Base-by-base conservation (phyloP, 64 coral and sea anemone species). In the Cladopsammia gracilis region DNA sequence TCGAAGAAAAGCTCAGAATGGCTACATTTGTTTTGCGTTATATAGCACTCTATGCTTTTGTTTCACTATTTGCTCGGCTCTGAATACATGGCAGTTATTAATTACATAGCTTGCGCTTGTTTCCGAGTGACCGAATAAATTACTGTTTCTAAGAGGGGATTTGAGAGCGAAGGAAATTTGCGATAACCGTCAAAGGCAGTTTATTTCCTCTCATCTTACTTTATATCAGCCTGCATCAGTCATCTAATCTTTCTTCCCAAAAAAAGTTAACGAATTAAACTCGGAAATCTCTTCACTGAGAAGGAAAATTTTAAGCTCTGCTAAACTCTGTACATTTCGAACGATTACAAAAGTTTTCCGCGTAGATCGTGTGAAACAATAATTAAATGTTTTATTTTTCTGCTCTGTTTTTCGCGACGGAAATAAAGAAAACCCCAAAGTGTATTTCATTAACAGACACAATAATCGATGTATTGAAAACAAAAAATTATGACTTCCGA, bases 61-160 rank as follows among this genome's bases (percentile, higher is more conserved):
- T 87, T 58, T 43, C n/a, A 5, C 5, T 87, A 78, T 96, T 96
- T 93, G 62, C 58, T 58, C 5, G 85, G 42, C 49, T 72, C 79
- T 96, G 86, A 91, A 93, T 90, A 73, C 83, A 83, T 86, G 84
- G 66, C 50, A 58, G 48, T 82, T 79, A 78, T 91, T 64, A 83
- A 62, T 88, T 87, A 85, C 64, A 96, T 96, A 90, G 91, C 89
- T 94, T 44, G 59, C 19, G 47, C 66, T 10, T 56, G 95, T 96
- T 96, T 94, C 95, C 74, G 95, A 96, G 95, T 74, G 95, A 96
- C 75, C 78, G 91, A 72, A 96, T 96, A 96, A 20, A 96, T 96
- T 96, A 90, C 15, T 60, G 95, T 96, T 75, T 90, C 95, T 47
- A 96, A 73, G 94, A 85, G 42, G 68, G 64, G 24, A 12, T 86